Conservation (phyloP, 2,797 vertebrate species). For the Parambassis ranga region DNA sequence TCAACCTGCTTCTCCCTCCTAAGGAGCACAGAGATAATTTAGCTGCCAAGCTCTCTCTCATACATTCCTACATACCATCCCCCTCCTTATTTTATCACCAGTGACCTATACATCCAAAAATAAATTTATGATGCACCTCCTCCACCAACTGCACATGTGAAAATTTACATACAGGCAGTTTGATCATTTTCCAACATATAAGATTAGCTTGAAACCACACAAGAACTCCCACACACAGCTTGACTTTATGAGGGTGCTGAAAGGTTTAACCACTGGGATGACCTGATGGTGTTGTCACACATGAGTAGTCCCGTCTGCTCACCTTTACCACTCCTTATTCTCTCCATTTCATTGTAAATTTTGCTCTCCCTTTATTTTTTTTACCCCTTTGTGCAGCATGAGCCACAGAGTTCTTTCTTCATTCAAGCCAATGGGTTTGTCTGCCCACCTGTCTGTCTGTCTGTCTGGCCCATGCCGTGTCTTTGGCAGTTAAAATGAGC, state of each 20-base stretch:
- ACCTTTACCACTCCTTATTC: conserved; percentile 10
- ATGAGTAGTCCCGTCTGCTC: conserved; percentile 30
- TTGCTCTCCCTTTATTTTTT: not conserved
- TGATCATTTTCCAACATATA: not conserved
- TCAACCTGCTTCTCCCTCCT: not conserved
- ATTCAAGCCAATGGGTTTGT: conserved; percentile 16
- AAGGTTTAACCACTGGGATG: conserved; percentile 26
- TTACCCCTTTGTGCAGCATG: not conserved
- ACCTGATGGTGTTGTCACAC: conserved; percentile 49
- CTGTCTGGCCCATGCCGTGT: conserved; percentile 37
- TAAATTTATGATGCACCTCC: conserved; percentile 10
- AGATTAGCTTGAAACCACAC: not conserved
- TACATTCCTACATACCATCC: not conserved
- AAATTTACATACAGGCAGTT: not conserved
- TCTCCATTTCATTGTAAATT: conserved; percentile 3
- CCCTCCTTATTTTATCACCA: conserved; percentile 14
- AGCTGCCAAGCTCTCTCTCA: conserved; percentile 1
- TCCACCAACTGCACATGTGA: not conserved
- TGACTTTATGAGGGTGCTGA: not conserved
- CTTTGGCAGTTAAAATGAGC: conserved; percentile 55
- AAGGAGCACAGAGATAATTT: conserved; percentile 26
- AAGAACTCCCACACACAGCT: not conserved
- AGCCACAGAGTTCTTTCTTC: not conserved
- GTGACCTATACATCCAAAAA: conserved; percentile 8
- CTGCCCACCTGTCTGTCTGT: conserved; percentile 48